Percentiles rank a stretch among this genome's conserved stretches.
Evolutionary conservation across 1,140 invertebrate genomes (phyloP).

Genomic region (Neodiprion virginianus): DNA sequence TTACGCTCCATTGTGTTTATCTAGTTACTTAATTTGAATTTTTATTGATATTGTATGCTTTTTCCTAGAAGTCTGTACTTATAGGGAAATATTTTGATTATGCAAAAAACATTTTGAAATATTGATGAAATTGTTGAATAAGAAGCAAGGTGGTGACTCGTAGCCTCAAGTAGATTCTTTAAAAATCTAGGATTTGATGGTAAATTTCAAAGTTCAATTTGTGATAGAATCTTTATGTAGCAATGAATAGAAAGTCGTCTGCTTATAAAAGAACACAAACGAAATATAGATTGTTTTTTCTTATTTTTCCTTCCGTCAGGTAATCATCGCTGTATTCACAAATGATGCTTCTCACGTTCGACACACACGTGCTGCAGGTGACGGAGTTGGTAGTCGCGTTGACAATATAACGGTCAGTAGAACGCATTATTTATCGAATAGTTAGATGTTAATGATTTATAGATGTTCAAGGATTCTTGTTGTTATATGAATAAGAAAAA

Average conservation of each 20-base stretch:
- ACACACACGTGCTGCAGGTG: conserved; percentile 40
- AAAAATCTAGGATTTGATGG: background rate
- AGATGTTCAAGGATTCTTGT: background rate
- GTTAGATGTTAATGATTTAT: conserved; percentile 8
- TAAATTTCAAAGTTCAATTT: background rate
- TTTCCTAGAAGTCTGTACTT: background rate
- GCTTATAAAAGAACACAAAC: too few relatives aligned
- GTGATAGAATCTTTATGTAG: too few relatives aligned
- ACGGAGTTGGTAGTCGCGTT: conserved; percentile 22
- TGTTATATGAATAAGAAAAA: conserved; percentile 18
- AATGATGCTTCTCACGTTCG: conserved; percentile 69
- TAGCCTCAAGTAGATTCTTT: background rate
- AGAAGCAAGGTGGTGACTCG: too few relatives aligned
- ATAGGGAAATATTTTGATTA: too few relatives aligned
- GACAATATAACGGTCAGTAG: conserved; percentile 28
- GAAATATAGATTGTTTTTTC: too few relatives aligned
- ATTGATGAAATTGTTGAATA: too few relatives aligned
- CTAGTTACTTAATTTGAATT: too few relatives aligned
- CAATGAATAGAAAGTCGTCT: too few relatives aligned
- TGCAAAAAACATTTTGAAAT: too few relatives aligned
- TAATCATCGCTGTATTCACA: conserved; percentile 68
- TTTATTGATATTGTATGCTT: background rate
- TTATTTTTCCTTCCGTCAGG: conserved; percentile 40
- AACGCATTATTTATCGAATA: conserved; percentile 20
- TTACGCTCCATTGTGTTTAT: too few relatives aligned